phyloP scores from a whole-genome alignment of 2,888 invertebrate species.

The Leucophora obtusa region DNA sequence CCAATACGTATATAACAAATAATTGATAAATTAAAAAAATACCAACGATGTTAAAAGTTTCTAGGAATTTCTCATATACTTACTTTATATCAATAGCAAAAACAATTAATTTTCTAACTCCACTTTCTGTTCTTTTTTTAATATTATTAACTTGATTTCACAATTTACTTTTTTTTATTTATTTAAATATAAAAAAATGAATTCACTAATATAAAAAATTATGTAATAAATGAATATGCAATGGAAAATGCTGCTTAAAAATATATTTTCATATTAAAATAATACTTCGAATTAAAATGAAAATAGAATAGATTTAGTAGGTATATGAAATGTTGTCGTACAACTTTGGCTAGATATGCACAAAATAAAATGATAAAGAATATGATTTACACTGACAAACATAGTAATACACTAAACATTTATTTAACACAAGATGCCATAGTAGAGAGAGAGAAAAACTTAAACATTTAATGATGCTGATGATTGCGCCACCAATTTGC shows the following conservation, averaged over 20 bases:
- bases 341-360: constrained; percentile 33
- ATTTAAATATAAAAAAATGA: constrained; percentile 32
- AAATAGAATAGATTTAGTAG: not conserved
- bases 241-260: constrained; percentile 42
- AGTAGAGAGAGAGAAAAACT: not conserved
- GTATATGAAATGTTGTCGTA: not conserved
- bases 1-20: too few species aligned
- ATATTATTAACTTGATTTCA: not conserved
- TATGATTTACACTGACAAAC: constrained; percentile 13
- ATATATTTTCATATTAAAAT: constrained; percentile 8
- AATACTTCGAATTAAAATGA: not conserved
- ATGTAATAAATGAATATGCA: constrained; percentile 34
- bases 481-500: constrained; percentile 73
- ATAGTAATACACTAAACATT: constrained; percentile 19
- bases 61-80: too few species aligned
- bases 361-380: constrained; percentile 20
- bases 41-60: too few species aligned
- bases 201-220: constrained; percentile 27
- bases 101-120: too few species aligned
- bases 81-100: too few species aligned
- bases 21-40: too few species aligned
- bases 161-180: constrained; percentile 19
- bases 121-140: not conserved
- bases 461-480: constrained; percentile 53
- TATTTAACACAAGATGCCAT: constrained; percentile 42